Conservation (phyloP, 2,113 vertebrate species). For the Paracanthobrama guichenoti region DNA sequence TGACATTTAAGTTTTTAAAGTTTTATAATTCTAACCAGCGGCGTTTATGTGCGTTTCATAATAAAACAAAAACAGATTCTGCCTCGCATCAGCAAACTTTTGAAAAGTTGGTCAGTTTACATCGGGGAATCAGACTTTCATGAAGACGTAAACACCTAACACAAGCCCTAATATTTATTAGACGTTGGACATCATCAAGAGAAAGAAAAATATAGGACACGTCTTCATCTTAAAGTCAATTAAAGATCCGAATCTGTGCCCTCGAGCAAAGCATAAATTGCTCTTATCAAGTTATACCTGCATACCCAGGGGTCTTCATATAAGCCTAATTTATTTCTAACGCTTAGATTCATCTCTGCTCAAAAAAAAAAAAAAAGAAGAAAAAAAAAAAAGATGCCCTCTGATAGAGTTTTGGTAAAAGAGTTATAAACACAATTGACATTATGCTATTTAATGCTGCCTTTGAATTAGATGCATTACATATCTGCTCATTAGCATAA, state of each 20-base stretch:
- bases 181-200: slow-evolving; percentile 65
- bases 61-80: neutral
- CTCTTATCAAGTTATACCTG: slow-evolving; percentile 89
- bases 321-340: slow-evolving; percentile 82
- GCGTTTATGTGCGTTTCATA: neutral
- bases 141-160: slow-evolving; percentile 64
- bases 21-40: neutral
- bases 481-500: slow-evolving; percentile 76
- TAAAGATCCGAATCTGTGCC: slow-evolving; percentile 94
- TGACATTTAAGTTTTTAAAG: neutral
- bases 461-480: slow-evolving; percentile 72
- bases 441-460: slow-evolving; percentile 75
- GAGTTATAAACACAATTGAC: slow-evolving; percentile 68
- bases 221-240: slow-evolving; percentile 97
- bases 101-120: slow-evolving; percentile 31
- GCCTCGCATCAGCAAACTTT: neutral
- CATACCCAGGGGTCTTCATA: slow-evolving; percentile 83
- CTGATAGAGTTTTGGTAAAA: slow-evolving; percentile 63
- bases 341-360: slow-evolving; percentile 56
- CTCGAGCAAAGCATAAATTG: slow-evolving; percentile 90
- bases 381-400: slow-evolving; percentile 32
- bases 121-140: neutral
- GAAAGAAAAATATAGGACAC: slow-evolving; percentile 81
- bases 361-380: neutral
- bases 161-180: slow-evolving; percentile 62